phyloP scores from a whole-genome alignment of 2,888 invertebrate genomes.

The Cylindroiulus punctatus region DNA sequence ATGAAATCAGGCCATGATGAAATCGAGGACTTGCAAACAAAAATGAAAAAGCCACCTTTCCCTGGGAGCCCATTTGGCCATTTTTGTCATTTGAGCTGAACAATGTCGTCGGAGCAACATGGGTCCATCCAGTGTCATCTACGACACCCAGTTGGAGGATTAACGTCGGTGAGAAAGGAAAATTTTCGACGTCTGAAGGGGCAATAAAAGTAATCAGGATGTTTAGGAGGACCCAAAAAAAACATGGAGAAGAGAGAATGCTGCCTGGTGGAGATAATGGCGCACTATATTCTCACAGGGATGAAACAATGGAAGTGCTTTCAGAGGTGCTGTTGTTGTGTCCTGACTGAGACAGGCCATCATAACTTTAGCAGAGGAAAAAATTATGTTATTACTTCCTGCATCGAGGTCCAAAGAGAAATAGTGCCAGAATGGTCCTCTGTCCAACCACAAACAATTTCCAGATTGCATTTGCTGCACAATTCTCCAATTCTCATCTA shows the following conservation, averaged over 20 bases:
- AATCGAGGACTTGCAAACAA: neutral
- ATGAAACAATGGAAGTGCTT: neutral
- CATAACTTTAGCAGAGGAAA: neutral
- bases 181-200: neutral
- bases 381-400: neutral
- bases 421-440: neutral
- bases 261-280: neutral
- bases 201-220: conserved; percentile 31
- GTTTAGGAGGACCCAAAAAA: neutral
- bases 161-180: conserved; percentile 5
- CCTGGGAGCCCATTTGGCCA: neutral
- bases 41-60: neutral
- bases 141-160: conserved; percentile 22
- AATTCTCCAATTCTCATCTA: too few species aligned
- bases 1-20: conserved; percentile 23
- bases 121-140: neutral
- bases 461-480: too few species aligned
- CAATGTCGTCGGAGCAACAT: neutral
- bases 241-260: neutral
- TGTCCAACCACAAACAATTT: too few species aligned
- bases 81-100: neutral
- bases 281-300: neutral
- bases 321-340: neutral
- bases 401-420: neutral
- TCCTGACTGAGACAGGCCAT: neutral